Evolutionary conservation across 2,797 vertebrate species (phyloP).

Genomic region (Smutsia gigantea): DNA sequence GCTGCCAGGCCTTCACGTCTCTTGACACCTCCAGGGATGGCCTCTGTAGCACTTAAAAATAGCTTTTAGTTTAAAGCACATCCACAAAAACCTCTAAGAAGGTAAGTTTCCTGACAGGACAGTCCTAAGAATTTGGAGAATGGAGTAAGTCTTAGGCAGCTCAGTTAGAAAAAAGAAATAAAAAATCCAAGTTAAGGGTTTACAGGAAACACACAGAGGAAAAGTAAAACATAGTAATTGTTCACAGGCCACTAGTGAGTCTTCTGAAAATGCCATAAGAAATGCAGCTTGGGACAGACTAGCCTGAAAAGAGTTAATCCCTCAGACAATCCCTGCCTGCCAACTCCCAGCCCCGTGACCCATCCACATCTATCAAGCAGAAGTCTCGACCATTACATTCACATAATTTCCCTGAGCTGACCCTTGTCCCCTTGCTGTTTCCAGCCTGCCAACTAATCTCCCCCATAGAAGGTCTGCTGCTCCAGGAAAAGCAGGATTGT

Average conservation of each 20-base stretch:
- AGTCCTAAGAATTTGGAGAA: background rate
- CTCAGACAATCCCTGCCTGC: background rate
- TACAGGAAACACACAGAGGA: constrained; percentile 5
- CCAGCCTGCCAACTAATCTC: background rate
- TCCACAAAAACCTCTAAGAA: background rate
- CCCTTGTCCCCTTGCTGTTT: background rate
- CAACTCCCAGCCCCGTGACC: background rate
- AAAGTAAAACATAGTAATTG: background rate
- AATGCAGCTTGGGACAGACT: background rate
- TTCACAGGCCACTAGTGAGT: constrained; percentile 43
- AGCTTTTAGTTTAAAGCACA: background rate
- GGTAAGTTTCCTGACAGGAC: background rate
- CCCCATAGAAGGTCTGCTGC: background rate
- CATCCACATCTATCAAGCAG: background rate
- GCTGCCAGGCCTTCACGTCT: background rate
- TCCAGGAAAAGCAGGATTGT: background rate
- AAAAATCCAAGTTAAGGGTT: constrained; percentile 15
- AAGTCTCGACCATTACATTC: background rate
- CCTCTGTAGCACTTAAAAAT: background rate
- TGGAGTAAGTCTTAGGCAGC: background rate
- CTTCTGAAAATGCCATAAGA: constrained; percentile 43
- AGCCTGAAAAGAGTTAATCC: constrained; percentile 4
- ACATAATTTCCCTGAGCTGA: background rate
- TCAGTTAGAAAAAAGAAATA: background rate
- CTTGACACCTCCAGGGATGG: background rate